A percentile compares a stretch with the other conserved stretches of the same genome.
Evolutionary conservation across 1,140 invertebrate species (phyloP).

Genomic region (Drosophila cardini): DNA sequence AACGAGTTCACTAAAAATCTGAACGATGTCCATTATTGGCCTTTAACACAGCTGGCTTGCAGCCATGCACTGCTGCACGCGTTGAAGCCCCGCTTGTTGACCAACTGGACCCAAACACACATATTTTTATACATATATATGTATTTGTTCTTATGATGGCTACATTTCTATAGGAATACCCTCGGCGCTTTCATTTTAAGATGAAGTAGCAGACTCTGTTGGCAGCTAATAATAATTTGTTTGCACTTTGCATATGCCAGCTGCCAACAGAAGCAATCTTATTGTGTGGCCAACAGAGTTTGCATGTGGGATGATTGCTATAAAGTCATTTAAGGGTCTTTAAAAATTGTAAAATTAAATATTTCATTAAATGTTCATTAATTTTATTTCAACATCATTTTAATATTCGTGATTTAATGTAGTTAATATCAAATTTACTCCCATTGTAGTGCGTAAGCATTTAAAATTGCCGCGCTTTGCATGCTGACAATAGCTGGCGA

Average conservation of each 20-base stretch:
- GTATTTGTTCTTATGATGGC: slow-evolving; percentile 19
- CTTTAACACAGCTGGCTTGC: slow-evolving; percentile 38
- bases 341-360: not conserved
- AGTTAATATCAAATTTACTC: no score
- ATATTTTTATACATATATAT: not conserved
- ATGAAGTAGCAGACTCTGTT: slow-evolving; percentile 74
- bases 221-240: slow-evolving; percentile 82
- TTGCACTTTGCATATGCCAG: slow-evolving; percentile 79
- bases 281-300: slow-evolving; percentile 10
- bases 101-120: slow-evolving; percentile 24
- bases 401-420: no score
- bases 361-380: not conserved
- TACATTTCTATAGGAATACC: slow-evolving; percentile 72
- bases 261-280: slow-evolving; percentile 49
- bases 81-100: slow-evolving; percentile 53
- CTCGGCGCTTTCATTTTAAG: slow-evolving; percentile 71
- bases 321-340: not conserved
- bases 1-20: slow-evolving; percentile 20
- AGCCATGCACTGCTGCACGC: slow-evolving; percentile 49
- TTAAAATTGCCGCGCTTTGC: slow-evolving; percentile 5
- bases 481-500: not conserved
- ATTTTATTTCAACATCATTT: not conserved
- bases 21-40: slow-evolving; percentile 15
- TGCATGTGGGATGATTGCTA: not conserved
- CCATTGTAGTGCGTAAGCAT: not conserved